Base-by-base conservation (phyloP, 2,888 invertebrate species). In the Apodemia zela region DNA sequence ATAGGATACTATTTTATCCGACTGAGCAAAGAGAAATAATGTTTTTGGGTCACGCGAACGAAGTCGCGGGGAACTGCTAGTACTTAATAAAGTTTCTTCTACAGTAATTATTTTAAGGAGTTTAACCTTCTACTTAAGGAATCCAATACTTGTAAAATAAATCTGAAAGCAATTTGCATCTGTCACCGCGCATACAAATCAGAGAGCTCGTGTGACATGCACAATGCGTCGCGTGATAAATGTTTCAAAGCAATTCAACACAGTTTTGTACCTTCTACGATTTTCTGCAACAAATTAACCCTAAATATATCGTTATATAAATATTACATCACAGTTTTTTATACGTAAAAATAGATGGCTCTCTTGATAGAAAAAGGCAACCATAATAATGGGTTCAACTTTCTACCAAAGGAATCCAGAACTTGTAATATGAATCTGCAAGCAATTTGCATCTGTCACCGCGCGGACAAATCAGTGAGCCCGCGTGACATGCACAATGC, bases 171-270 rank as follows among this genome's bases (percentile, higher is more conserved):
- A 29, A 6, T 29, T 13, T 69, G 72, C 75, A 67, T 67, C 71
- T 71, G 68, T 68, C 71, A 74, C 69, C 70, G 67, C 77, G 84
- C 81, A 84, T 84, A 81, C 80, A 76, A 81, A 85, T 83, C 67
- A 64, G 67, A 49, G 67, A 62, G 64, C 59, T 65, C 67, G 68
- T 65, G 70, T 69, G 71, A 72, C 72, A 71, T 69, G 65, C 69
- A 69, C 68, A 68, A 70, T 71, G 73, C 68, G 71, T 70, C 66
- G 67, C 68, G 70, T 70, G 71, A 70, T 69, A 69, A 68, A 70
- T 67, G 71, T 54, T 54, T 25, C 21, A 54, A 18, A 7, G 18
- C 49, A 21, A 25, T 54, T 15, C 54, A 54, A 25, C 54, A 54
- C 25, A 13, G 25, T 54, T 25, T 13, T 63, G 58, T 13, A 13